Evolutionary conservation across 2,888 invertebrate genomes (phyloP).

Genomic region (Protophormia terraenovae): DNA sequence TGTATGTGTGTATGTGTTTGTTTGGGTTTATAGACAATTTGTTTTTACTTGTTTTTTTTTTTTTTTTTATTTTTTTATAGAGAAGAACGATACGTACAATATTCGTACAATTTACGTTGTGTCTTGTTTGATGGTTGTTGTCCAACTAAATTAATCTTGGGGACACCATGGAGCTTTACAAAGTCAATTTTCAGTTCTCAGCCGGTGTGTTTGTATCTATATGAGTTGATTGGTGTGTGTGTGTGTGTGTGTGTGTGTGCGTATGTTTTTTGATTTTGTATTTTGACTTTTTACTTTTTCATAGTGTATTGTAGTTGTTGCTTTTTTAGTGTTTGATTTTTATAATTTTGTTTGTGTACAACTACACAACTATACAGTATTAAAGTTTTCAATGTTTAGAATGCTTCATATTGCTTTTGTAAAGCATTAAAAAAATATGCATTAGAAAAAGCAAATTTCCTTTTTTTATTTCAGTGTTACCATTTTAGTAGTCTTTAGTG

Average conservation of each 20-base stretch:
- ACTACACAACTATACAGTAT: too few relatives aligned
- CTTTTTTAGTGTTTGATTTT: neutral
- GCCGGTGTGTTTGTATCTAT: neutral
- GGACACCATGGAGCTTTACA: slow-evolving; percentile 63
- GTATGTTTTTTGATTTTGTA: slow-evolving; percentile 32
- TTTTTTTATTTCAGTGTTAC: slow-evolving; percentile 14
- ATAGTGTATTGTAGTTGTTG: neutral
- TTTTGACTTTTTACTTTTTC: neutral
- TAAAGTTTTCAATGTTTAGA: too few relatives aligned
- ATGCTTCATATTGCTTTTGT: slow-evolving; percentile 10
- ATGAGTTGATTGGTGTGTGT: slow-evolving; percentile 8
- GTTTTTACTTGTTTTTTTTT: neutral
- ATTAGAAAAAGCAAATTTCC: neutral
- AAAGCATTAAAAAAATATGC: slow-evolving; percentile 20
- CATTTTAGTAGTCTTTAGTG: neutral
- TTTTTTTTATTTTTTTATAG: neutral
- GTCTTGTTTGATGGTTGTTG: slow-evolving; percentile 59
- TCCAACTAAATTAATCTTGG: slow-evolving; percentile 63
- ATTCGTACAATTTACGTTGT: slow-evolving; percentile 41
- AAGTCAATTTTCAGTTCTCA: slow-evolving; percentile 35
- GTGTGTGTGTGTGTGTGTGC: neutral
- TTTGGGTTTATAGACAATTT: neutral
- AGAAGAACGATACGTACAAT: slow-evolving; percentile 45
- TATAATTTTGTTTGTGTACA: neutral
- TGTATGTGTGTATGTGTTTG: neutral